Base-by-base conservation (phyloP, 2,888 invertebrate species). In the Drosophila conformis region DNA sequence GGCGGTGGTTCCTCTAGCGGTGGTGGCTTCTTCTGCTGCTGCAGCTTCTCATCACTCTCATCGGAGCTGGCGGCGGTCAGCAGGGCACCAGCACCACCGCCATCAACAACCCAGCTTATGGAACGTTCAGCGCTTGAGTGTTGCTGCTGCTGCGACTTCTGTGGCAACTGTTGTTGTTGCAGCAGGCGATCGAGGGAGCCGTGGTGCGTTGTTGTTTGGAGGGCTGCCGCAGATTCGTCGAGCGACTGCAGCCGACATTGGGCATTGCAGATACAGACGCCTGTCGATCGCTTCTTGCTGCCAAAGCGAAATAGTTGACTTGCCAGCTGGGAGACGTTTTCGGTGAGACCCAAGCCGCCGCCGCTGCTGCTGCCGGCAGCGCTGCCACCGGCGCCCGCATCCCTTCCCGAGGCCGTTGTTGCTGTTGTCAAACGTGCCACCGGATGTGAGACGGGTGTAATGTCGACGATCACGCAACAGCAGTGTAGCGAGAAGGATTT, bases 391-490 rank as follows among this genome's bases (percentile, higher is more conserved):
- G 90, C 91, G 86, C 81, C 82, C 76, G 76, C 93, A 93, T 91
- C 93, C 92, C 92, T 93, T 91, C 93, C 93, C 91, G 93, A 92
- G 92, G 93, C 92, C 92, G 93, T 93, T 91, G 93, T 92, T 90
- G 93, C 92, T 85, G 92, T 91, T 89, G 92, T 92, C 92, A 92
- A 85, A 84, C 92, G 92, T 91, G 91, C 91, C 92, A 78, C 87
- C 59, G 92, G 89, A 92, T 92, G 90, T 92, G 93, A 91, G 84
- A 93, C 93, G 87, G 93, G 93, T 87, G 93, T 93, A 91, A 93
- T 93, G 91, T 93, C 93, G 90, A 93, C 93, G 91, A 93, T 93
- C 92, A 93, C 93, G 92, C 93, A 93, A 93, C 93, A 93, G 91
- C 93, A 93, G 91, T 93, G 93, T 88, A 93, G 92, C 91, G 93